Evolutionary conservation across 2,113 vertebrate species (phyloP).

Genomic region (Morone chrysops): DNA sequence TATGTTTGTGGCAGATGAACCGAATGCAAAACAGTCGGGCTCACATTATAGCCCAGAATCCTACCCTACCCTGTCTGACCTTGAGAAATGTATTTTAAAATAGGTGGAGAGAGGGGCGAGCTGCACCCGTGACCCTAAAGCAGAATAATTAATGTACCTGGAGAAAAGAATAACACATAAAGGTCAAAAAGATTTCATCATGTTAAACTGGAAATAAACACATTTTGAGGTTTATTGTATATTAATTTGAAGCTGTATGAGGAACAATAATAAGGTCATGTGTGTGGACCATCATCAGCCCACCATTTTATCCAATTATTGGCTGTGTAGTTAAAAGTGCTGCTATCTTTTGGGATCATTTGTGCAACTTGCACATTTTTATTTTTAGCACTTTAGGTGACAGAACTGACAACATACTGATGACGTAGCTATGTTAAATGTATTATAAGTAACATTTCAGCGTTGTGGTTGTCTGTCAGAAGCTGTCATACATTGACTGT

Average conservation of each 20-base stretch:
- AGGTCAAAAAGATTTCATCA: not conserved
- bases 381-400: not conserved
- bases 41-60: constrained; percentile 37
- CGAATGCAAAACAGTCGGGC: constrained; percentile 76
- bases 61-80: constrained; percentile 37
- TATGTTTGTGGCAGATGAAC: constrained; percentile 57
- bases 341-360: not conserved
- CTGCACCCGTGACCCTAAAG: not conserved
- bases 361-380: not conserved
- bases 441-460: too few species aligned
- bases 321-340: not conserved
- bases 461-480: too few species aligned
- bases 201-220: not conserved
- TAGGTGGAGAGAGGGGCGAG: not conserved
- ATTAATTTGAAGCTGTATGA: not conserved
- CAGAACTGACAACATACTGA: not conserved
- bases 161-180: constrained; percentile 6
- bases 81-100: constrained; percentile 47
- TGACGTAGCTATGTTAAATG: too few species aligned
- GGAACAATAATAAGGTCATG: not conserved
- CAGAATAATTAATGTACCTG: constrained; percentile 6
- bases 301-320: not conserved
- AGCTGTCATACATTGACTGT: too few species aligned
- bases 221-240: not conserved
- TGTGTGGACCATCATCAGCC: not conserved